Evolutionary conservation across 2,113 vertebrate genomes (phyloP), one percentile per base, ranked within the genome.

Genomic region (Tetraodon nigroviridis): DNA sequence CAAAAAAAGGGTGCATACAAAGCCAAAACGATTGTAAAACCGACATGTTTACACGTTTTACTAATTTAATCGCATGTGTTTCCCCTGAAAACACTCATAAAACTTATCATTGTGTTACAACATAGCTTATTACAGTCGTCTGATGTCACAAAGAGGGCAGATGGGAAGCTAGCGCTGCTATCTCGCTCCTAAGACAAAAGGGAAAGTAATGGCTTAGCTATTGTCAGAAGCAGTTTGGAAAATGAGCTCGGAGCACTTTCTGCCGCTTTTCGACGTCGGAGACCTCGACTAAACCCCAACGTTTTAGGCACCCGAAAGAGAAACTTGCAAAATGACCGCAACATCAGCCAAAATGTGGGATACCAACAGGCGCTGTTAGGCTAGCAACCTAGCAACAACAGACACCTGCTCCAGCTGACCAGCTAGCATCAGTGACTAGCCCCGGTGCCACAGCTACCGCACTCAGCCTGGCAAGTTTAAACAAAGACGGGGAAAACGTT

Each of bases 341-440:
- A 75, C 67, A 59, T 73, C 56, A 61, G 53, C 61, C 51, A 13
- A 47, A 20, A 47, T 58, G 60, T 52, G 55, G 55, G 50, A 46
- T 20, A 69, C 71, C 73, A 75, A 63, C 71, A 80, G 66, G 73
- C 77, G 84, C 73, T 83, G 71, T 79, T 22, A 73, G 70, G 81
- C 84, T 86, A 84, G 84, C 79, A 82, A 75, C 84, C 73, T 83
- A 85, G 84, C 79, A 81, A 81, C 80, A 79, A 79, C 79, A 84
- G 82, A 84, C 85, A 88, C 87, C 84, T 87, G 85, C 77, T 83
- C 84, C 84, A 88, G 84, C 85, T 87, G 82, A 87, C 76, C 84
- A 79, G 80, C 74, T 88, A 87, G 86, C 86, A 82, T 80, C 83
- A 58, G 55, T 40, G 69, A 53, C 67, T 87, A 83, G 73, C 82